Percentiles rank a stretch among this genome's conserved stretches.
phyloP scores from a whole-genome alignment of 1,140 invertebrate species.

The Sinella curviseta region DNA sequence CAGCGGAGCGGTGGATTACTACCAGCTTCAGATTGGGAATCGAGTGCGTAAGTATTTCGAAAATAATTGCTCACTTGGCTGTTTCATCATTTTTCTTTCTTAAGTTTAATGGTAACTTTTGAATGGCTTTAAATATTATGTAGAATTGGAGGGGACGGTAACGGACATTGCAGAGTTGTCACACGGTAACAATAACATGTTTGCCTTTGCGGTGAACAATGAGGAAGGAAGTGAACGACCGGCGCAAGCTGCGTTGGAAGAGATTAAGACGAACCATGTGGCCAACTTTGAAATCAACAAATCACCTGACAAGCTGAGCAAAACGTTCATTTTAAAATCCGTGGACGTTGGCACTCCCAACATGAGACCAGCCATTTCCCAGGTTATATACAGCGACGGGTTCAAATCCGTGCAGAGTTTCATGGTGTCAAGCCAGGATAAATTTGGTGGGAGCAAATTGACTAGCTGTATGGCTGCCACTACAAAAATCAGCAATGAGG shows the following conservation, averaged over 20 bases:
- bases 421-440: not conserved
- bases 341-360: not conserved
- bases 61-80: not conserved
- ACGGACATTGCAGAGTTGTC: not conserved
- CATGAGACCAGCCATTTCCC: not conserved
- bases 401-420: not conserved
- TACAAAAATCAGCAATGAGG: not conserved
- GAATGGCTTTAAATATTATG: not conserved
- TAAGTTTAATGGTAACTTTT: too few species aligned
- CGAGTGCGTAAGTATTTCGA: conserved; percentile 11
- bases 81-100: too few species aligned
- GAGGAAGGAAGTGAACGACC: not conserved
- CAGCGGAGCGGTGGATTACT: not conserved
- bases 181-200: not conserved
- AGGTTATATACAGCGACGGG: not conserved
- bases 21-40: conserved; percentile 5
- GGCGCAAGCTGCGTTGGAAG: not conserved
- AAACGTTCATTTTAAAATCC: not conserved
- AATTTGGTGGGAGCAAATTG: not conserved
- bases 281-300: not conserved
- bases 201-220: conserved; percentile 13
- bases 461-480: not conserved
- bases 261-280: not conserved
- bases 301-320: not conserved
- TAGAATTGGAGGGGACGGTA: not conserved